Conservation (phyloP, 2,797 vertebrate species). For the Manis javanica region DNA sequence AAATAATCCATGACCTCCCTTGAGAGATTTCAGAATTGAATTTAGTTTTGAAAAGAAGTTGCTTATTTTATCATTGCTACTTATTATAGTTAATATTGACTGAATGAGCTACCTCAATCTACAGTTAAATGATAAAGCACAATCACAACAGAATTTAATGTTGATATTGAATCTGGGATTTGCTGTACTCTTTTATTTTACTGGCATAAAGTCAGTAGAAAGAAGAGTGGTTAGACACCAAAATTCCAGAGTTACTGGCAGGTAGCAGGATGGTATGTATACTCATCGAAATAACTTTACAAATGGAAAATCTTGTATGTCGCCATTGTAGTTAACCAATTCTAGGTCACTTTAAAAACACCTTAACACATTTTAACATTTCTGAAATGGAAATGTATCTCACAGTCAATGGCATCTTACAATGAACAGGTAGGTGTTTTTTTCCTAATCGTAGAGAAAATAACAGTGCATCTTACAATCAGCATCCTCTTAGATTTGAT, state of each 20-base stretch:
- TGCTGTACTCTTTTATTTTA: not conserved
- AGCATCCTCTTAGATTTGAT: not conserved
- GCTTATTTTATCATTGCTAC: slow-evolving; percentile 48
- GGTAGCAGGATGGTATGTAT: not conserved
- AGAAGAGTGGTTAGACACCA: slow-evolving; percentile 19
- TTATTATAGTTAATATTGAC: slow-evolving; percentile 46
- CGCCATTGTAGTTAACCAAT: slow-evolving; percentile 2
- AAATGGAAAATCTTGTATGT: not conserved
- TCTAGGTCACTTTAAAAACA: not conserved
- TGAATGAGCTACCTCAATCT: not conserved
- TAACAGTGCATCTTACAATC: not conserved
- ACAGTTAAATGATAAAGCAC: slow-evolving; percentile 3
- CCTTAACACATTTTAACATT: not conserved
- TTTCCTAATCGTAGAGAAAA: not conserved
- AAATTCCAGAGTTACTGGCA: not conserved
- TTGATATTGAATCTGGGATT: not conserved
- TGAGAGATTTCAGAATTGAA: slow-evolving; percentile 58
- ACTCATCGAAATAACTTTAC: not conserved
- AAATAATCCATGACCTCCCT: slow-evolving; percentile 60
- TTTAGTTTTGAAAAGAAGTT: slow-evolving; percentile 44
- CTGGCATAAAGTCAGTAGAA: not conserved
- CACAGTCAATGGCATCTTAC: not conserved
- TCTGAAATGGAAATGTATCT: slow-evolving; percentile 31
- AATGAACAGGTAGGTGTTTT: not conserved
- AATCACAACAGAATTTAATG: slow-evolving; percentile 30